Percentiles rank a stretch among this genome's conserved stretches.
phyloP scores from a whole-genome alignment of 2,113 vertebrate genomes.

The Oophaga pumilio region DNA sequence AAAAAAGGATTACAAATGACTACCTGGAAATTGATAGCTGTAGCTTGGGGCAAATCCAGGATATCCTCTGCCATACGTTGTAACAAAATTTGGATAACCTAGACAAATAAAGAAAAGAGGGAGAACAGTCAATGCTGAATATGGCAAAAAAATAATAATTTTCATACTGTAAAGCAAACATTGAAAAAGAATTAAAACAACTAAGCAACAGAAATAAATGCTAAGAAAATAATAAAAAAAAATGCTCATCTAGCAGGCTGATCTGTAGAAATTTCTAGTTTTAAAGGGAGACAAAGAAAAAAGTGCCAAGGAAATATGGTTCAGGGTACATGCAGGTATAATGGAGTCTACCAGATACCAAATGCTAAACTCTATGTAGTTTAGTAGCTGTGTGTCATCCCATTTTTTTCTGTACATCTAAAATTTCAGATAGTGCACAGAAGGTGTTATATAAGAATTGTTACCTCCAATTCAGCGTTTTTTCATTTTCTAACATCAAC shows the following conservation, averaged over 20 bases:
- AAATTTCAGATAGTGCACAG: not conserved
- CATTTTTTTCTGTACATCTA: not conserved
- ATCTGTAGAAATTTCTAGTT: not conserved
- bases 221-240: not conserved
- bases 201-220: not conserved
- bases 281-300: not conserved
- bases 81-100: conserved; percentile 99
- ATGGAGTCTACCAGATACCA: not conserved
- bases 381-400: not conserved
- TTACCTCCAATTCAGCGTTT: not conserved
- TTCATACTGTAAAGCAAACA: not conserved
- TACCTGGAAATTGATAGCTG: conserved; percentile 99
- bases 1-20: conserved; percentile 62
- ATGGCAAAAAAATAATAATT: not conserved
- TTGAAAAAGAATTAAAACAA: not conserved
- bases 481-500: not conserved
- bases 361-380: not conserved
- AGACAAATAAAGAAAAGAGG: conserved; percentile 24
- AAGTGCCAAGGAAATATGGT: not conserved
- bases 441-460: not conserved
- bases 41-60: conserved; percentile 98
- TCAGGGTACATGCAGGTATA: not conserved
- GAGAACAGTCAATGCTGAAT: not conserved
- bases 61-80: conserved; percentile 96
- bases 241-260: not conserved